A percentile compares a stretch with the other conserved stretches of the same genome.
These are phyloP conservation scores for Panagrolaimus sp. DNA, from an alignment of 1,140 invertebrate genomes.

Conservation along the genomic window DNA sequence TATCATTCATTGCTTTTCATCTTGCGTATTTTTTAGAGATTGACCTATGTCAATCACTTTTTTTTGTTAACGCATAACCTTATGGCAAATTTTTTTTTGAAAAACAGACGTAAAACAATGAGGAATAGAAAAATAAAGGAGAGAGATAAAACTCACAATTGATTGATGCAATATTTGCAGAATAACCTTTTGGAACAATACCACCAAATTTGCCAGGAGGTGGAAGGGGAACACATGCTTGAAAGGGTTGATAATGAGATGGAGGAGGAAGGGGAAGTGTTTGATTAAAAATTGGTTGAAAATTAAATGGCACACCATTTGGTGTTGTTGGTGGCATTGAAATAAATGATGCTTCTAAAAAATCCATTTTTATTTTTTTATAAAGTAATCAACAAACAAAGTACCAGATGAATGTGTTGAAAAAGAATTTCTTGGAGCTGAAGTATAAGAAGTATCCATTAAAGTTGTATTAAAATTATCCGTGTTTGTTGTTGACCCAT, in stretches of 20 bases:
- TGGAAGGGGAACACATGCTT: neutral
- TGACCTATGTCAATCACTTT: slow-evolving; percentile 11
- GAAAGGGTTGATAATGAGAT: neutral
- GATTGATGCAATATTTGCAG: slow-evolving; percentile 17
- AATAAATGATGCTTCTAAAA: neutral
- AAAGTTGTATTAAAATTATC: neutral
- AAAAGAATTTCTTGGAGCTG: neutral
- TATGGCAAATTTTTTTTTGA: neutral
- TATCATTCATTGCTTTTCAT: neutral
- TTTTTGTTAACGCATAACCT: slow-evolving; percentile 13
- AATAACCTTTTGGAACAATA: slow-evolving; percentile 22
- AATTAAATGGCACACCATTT: slow-evolving; percentile 1
- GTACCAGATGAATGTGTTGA: neutral
- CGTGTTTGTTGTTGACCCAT: neutral
- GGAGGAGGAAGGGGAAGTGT: neutral
- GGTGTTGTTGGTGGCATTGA: neutral
- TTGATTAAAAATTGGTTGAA: neutral
- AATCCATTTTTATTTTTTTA: neutral
- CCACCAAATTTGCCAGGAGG: neutral
- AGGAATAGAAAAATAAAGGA: neutral
- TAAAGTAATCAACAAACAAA: too few species aligned
- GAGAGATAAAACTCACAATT: slow-evolving; percentile 13
- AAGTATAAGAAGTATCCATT: neutral
- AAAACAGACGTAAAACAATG: neutral
- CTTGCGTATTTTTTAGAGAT: neutral